A percentile compares a stretch with the other conserved stretches of the same genome.
Evolutionary conservation across 2,797 vertebrate genomes (phyloP).

Genomic region (Sebastes steindachneri): DNA sequence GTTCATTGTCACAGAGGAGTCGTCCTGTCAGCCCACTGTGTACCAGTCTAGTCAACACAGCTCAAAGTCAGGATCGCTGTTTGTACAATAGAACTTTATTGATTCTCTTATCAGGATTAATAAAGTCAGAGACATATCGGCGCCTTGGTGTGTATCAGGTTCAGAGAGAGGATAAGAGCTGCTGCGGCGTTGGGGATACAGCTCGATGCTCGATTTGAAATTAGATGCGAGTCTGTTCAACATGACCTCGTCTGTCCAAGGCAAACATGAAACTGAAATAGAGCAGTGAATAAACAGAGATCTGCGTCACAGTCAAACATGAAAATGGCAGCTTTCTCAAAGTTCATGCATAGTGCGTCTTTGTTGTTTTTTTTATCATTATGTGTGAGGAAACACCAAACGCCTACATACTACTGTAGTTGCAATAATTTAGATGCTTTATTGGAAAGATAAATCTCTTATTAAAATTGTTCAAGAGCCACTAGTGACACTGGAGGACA

Average conservation of each 20-base stretch:
- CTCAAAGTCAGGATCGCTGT: slow-evolving; percentile 18
- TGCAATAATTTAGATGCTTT: background rate
- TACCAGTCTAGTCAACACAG: slow-evolving; percentile 7
- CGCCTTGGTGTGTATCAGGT: background rate
- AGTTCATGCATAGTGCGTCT: background rate
- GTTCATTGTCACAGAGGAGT: slow-evolving; percentile 13
- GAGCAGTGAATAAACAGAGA: slow-evolving; percentile 8
- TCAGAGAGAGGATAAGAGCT: slow-evolving; percentile 8
- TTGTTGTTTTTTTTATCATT: background rate
- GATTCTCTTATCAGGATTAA: slow-evolving; percentile 73
- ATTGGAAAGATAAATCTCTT: background rate
- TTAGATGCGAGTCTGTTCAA: slow-evolving; percentile 9
- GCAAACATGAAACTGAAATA: slow-evolving; percentile 11
- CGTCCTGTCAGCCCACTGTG: slow-evolving; percentile 13
- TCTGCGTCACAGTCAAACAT: background rate
- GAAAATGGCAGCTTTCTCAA: background rate
- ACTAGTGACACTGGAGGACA: background rate
- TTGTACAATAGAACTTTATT: slow-evolving; percentile 51
- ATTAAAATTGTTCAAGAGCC: background rate
- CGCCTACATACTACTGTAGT: background rate
- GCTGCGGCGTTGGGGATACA: background rate
- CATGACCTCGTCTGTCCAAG: background rate
- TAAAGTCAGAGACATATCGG: slow-evolving; percentile 55
- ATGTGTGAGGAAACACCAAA: background rate
- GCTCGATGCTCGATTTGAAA: slow-evolving; percentile 39